Percentiles rank a stretch among this genome's conserved stretches.
Conservation (phyloP, 2,888 invertebrate species). For the Ophion costatus region DNA sequence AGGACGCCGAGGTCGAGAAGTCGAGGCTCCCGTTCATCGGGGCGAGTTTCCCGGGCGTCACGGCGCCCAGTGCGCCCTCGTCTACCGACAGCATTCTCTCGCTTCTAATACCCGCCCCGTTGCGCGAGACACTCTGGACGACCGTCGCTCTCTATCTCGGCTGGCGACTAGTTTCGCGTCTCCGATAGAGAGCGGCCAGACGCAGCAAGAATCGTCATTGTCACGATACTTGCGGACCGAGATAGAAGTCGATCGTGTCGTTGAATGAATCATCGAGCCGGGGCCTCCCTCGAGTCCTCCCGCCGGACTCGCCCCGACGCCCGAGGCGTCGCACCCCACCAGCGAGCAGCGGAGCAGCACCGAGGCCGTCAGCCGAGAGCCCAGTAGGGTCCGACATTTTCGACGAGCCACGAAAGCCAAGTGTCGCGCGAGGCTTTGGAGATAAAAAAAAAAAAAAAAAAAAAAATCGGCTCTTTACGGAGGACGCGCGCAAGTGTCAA, state of each 20-base stretch:
- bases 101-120: conserved; percentile 80
- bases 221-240: conserved; percentile 56
- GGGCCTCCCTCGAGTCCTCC: neutral
- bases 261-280: conserved; percentile 28
- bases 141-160: conserved; percentile 82
- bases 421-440: neutral
- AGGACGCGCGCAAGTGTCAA: neutral
- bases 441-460: conserved; percentile 6
- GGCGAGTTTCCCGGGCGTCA: conserved; percentile 72
- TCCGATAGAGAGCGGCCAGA: conserved; percentile 78
- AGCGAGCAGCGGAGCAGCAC: neutral
- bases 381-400: too few species aligned
- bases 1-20: conserved; percentile 81
- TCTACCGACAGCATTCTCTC: conserved; percentile 80
- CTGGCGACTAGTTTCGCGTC: conserved; percentile 82
- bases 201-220: conserved; percentile 60
- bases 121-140: conserved; percentile 82
- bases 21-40: conserved; percentile 79
- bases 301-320: neutral
- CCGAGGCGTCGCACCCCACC: too few species aligned
- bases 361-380: neutral
- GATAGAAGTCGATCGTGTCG: conserved; percentile 62
- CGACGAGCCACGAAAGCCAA: neutral
- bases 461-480: too few species aligned
- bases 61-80: conserved; percentile 70